phyloP scores from a whole-genome alignment of 2,888 invertebrate genomes.

The Rhagium mordax region DNA sequence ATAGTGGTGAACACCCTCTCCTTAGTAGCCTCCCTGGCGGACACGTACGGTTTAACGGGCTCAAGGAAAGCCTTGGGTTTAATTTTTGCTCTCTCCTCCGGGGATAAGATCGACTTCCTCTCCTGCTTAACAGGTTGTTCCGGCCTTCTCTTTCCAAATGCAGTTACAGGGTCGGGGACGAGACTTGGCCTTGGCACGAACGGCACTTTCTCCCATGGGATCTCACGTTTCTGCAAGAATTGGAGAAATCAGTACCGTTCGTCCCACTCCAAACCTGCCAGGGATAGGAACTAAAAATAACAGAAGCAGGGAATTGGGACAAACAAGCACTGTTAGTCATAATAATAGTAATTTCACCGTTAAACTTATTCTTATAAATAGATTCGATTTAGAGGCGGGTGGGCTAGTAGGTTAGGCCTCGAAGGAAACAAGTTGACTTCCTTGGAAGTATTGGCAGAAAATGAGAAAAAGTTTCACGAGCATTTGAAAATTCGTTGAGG shows the following conservation, averaged over 20 bases:
- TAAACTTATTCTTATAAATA: conserved; percentile 26
- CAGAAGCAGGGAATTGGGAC: conserved; percentile 59
- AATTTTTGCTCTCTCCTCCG: conserved; percentile 77
- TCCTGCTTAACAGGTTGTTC: conserved; percentile 56
- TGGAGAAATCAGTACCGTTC: conserved; percentile 60
- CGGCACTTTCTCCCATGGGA: conserved; percentile 92
- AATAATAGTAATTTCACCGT: not conserved
- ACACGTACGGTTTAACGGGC: conserved; percentile 79
- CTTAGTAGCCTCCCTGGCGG: conserved; percentile 78
- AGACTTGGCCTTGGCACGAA: conserved; percentile 89
- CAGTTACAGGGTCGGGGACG: conserved; percentile 88
- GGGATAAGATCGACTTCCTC: conserved; percentile 71
- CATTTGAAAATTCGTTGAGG: no score
- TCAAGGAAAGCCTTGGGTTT: conserved; percentile 74
- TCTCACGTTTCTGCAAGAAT: conserved; percentile 71
- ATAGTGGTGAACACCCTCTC: conserved; percentile 76
- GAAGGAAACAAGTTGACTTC: no score
- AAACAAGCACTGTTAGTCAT: conserved; percentile 45
- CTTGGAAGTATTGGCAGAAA: no score
- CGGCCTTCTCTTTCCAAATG: conserved; percentile 80
- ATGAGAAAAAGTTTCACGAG: no score
- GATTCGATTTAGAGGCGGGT: conserved; percentile 11
- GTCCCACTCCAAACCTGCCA: conserved; percentile 60
- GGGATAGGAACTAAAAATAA: conserved; percentile 35
- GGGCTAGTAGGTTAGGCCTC: no score